These are phyloP conservation scores for Carassius auratus DNA, from an alignment of 2,113 vertebrate species.

Conservation along the genomic window DNA sequence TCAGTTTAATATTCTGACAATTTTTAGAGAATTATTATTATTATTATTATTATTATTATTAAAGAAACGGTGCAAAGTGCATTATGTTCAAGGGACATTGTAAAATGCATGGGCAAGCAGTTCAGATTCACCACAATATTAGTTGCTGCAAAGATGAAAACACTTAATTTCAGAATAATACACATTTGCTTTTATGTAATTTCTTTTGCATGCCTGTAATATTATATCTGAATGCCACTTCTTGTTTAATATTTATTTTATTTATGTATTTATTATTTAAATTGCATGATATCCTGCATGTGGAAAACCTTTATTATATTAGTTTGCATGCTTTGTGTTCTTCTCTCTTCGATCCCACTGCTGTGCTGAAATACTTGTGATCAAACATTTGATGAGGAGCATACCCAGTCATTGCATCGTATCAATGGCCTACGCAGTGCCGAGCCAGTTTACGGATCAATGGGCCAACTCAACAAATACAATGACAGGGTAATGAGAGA, in stretches of 20 bases:
- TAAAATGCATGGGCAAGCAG: not conserved
- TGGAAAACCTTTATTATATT: conserved; percentile 37
- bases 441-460: conserved; percentile 77
- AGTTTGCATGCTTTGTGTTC: conserved; percentile 32
- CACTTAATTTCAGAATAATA: not conserved
- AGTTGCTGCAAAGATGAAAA: not conserved
- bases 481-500: conserved; percentile 78
- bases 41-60: no score
- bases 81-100: not conserved
- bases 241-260: not conserved
- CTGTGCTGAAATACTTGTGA: conserved; percentile 77
- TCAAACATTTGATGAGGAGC: conserved; percentile 79
- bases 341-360: conserved; percentile 68
- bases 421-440: conserved; percentile 77
- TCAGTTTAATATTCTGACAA: not conserved
- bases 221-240: not conserved
- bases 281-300: conserved; percentile 8
- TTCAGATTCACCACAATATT: not conserved
- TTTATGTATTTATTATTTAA: not conserved
- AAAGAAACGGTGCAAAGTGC: no score
- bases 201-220: not conserved
- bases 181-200: not conserved
- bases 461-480: conserved; percentile 79
- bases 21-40: not conserved
- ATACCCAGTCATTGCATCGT: conserved; percentile 75